phyloP scores from a whole-genome alignment of 1,140 invertebrate genomes.

The Drosophila sp. region DNA sequence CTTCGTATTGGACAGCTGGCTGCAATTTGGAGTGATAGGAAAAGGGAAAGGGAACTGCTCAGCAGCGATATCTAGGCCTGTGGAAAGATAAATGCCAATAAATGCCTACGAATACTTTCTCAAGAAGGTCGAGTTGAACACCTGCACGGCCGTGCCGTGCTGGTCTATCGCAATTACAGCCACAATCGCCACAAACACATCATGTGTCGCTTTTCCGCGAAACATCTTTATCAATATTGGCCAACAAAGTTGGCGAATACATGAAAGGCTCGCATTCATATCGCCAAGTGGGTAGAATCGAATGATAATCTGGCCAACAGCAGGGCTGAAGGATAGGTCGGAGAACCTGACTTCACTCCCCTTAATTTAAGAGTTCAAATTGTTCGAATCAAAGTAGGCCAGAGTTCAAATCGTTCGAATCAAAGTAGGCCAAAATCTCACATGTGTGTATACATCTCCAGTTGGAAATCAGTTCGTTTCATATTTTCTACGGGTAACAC shows the following conservation, averaged over 20 bases:
- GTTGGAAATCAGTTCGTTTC: too few relatives aligned
- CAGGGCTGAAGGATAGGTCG: too few relatives aligned
- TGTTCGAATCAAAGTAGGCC: too few relatives aligned
- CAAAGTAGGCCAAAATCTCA: too few relatives aligned
- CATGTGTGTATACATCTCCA: too few relatives aligned
- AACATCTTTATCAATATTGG: slow-evolving; percentile 18
- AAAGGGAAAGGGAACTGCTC: neutral
- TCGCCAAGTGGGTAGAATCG: neutral
- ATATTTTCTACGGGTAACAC: too few relatives aligned
- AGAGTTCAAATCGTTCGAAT: too few relatives aligned
- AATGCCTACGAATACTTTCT: too few relatives aligned
- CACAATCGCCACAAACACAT: neutral
- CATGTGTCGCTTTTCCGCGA: neutral
- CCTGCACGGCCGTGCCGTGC: neutral
- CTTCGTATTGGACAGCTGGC: neutral
- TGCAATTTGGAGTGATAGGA: neutral
- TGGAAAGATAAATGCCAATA: neutral
- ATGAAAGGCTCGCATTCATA: slow-evolving; percentile 1
- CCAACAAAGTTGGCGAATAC: neutral
- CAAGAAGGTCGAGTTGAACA: neutral
- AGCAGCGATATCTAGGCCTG: neutral
- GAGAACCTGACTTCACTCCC: too few relatives aligned
- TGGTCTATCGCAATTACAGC: neutral
- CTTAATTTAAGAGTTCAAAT: too few relatives aligned
- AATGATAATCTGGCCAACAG: too few relatives aligned